Percentiles rank a stretch among this genome's conserved stretches.
Conservation (phyloP, 2,888 invertebrate genomes). For the Aricia artaxerxes region DNA sequence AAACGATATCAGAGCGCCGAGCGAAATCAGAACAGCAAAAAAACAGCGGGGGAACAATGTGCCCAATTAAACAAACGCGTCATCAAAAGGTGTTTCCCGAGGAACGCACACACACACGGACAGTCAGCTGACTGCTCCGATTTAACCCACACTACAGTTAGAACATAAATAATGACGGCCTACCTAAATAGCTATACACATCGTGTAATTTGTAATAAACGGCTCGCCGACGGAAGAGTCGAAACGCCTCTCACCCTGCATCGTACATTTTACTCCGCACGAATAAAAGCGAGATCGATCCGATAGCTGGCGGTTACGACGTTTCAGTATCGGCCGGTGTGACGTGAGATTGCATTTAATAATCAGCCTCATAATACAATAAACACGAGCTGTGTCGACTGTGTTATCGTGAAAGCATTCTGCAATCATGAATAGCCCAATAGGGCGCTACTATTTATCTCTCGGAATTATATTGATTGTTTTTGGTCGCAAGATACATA, state of each 20-base stretch:
- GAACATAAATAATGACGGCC: slow-evolving; percentile 81
- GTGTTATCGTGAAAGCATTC: slow-evolving; percentile 40
- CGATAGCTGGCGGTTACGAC: slow-evolving; percentile 58
- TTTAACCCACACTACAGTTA: slow-evolving; percentile 79
- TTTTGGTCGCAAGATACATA: background rate
- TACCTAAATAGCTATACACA: slow-evolving; percentile 78
- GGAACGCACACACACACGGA: slow-evolving; percentile 68
- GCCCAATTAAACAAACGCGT: slow-evolving; percentile 80
- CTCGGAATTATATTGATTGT: background rate
- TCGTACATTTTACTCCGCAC: slow-evolving; percentile 63
- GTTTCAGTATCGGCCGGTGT: slow-evolving; percentile 50
- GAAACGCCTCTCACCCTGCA: slow-evolving; percentile 68
- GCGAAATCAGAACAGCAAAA: slow-evolving; percentile 38
- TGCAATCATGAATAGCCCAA: slow-evolving; percentile 4
- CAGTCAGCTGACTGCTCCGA: slow-evolving; percentile 80
- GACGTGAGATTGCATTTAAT: slow-evolving; percentile 73
- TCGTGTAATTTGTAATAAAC: slow-evolving; percentile 78
- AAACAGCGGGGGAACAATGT: slow-evolving; percentile 68
- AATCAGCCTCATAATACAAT: slow-evolving; percentile 66
- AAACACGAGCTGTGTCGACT: slow-evolving; percentile 53
- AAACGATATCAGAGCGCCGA: slow-evolving; percentile 38
- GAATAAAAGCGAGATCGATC: slow-evolving; percentile 63
- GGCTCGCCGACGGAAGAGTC: slow-evolving; percentile 66
- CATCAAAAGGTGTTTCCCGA: slow-evolving; percentile 81
- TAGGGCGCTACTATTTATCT: background rate